Evolutionary conservation across 2,113 vertebrate species (phyloP).

Genomic region (Ochotona princeps): DNA sequence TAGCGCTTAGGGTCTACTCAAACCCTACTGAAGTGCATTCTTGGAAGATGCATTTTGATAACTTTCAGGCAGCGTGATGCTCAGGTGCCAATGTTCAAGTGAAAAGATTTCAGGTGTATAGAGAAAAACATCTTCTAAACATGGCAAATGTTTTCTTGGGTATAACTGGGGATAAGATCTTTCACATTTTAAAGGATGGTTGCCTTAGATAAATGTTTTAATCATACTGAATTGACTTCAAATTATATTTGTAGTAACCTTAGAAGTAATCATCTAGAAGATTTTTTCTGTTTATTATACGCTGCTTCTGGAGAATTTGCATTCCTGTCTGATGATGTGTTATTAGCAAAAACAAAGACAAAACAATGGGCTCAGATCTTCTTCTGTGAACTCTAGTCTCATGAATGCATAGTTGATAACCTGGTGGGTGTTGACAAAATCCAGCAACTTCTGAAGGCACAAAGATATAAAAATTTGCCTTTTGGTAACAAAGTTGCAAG

Average conservation of each 20-base stretch:
- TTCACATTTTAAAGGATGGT: constrained; percentile 25
- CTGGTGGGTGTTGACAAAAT: not conserved
- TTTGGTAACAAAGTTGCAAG: constrained; percentile 32
- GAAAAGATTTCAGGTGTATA: not conserved
- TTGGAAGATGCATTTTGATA: not conserved
- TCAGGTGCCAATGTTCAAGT: not conserved
- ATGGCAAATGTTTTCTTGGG: not conserved
- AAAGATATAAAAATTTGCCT: constrained; percentile 46
- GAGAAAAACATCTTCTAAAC: not conserved
- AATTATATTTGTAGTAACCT: constrained; percentile 50
- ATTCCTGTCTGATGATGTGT: not conserved
- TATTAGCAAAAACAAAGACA: constrained; percentile 34
- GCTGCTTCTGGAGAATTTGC: constrained; percentile 25
- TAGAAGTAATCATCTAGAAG: constrained; percentile 19
- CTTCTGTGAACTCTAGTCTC: not conserved
- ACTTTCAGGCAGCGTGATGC: not conserved
- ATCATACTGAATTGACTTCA: not conserved
- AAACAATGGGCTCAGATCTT: not conserved
- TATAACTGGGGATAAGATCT: not conserved
- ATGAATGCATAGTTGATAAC: not conserved
- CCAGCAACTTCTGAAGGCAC: not conserved
- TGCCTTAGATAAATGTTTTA: constrained; percentile 38
- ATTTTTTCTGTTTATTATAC: not conserved
- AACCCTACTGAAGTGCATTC: not conserved
- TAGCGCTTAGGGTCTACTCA: not conserved